Evolutionary conservation across 2,888 invertebrate genomes (phyloP), one percentile per base, ranked within the genome.

Genomic region (Chaitophorus viminalis): DNA sequence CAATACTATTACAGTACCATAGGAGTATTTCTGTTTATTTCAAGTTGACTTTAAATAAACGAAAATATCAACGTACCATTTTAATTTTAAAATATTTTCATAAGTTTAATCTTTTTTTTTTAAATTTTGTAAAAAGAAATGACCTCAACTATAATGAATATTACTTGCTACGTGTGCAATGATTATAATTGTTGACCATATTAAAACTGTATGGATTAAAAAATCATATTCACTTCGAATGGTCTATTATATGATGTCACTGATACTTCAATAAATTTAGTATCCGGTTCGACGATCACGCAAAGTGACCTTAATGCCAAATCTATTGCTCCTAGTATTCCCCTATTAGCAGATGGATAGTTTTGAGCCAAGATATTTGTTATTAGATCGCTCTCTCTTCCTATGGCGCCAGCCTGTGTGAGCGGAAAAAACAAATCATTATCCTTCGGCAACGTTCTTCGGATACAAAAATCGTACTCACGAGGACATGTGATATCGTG

Each of bases 401-500:
- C 86, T 36, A 86, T 29, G 0, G 78, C 86, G 29, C 72, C 39
- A 33, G 86, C 86, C 86, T 86, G n/a, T n/a, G 52, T 25, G 17
- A 52, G 11, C 6, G 52, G 25, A 52, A 31, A 14, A 82, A 2
- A 54, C 21, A 68, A 39, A 33, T 68, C 5, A 18, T 68, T 18
- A 39, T 11, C 18, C 5, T 3, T 11, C 1, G 1, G 33, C n/a
- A 25, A 39, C 21, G 3, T 68, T n/a, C 6, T 33, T 81, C 21
- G 36, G 65, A 68, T 21, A 65, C 4, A 60, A 65, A 21, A 6
- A 75, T 39, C 25, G 29, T 72, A 86, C 60, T 86, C 17, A 86
- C 86, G 18, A 86, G 72, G 29, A 86, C 86, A 21, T 86, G 86
- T 9, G 86, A 86, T 72, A 86, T 79, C 3, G 86, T 86, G 18